These are phyloP conservation scores for Orthosia cruda DNA, from an alignment of 2,888 invertebrate genomes.

Conservation along the genomic window DNA sequence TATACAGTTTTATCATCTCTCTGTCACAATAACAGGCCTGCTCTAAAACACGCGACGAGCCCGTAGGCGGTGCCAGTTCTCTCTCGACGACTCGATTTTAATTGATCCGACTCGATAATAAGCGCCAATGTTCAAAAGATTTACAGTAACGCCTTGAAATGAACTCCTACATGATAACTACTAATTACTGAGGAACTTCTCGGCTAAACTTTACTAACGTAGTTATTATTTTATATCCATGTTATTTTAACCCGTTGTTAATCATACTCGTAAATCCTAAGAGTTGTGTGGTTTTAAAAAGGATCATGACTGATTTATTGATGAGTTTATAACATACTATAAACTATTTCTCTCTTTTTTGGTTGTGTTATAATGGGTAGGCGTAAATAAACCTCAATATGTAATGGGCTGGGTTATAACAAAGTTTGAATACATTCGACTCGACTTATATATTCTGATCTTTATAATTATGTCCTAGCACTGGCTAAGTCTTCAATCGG, in stretches of 20 bases:
- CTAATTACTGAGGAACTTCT: slow-evolving; percentile 45
- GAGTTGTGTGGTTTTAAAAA: slow-evolving; percentile 47
- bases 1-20: slow-evolving; percentile 7
- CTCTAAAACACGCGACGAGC: slow-evolving; percentile 33
- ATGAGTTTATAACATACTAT: slow-evolving; percentile 16
- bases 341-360: slow-evolving; percentile 41
- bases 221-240: slow-evolving; percentile 24
- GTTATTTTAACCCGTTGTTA: slow-evolving; percentile 37
- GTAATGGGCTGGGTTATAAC: slow-evolving; percentile 8
- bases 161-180: slow-evolving; percentile 36
- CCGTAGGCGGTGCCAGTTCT: slow-evolving; percentile 50
- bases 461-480: neutral
- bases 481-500: neutral
- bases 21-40: slow-evolving; percentile 7
- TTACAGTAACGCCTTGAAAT: slow-evolving; percentile 55
- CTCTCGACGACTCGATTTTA: slow-evolving; percentile 39
- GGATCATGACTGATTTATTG: slow-evolving; percentile 62
- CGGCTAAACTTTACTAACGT: slow-evolving; percentile 31
- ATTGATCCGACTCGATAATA: slow-evolving; percentile 63
- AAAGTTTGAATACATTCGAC: neutral
- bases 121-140: slow-evolving; percentile 61
- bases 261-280: slow-evolving; percentile 62
- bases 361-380: slow-evolving; percentile 27
- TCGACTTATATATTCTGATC: neutral
- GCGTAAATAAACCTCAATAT: slow-evolving; percentile 29